Conservation (phyloP, 2,113 vertebrate genomes). For the Eupsittula cactorum region DNA sequence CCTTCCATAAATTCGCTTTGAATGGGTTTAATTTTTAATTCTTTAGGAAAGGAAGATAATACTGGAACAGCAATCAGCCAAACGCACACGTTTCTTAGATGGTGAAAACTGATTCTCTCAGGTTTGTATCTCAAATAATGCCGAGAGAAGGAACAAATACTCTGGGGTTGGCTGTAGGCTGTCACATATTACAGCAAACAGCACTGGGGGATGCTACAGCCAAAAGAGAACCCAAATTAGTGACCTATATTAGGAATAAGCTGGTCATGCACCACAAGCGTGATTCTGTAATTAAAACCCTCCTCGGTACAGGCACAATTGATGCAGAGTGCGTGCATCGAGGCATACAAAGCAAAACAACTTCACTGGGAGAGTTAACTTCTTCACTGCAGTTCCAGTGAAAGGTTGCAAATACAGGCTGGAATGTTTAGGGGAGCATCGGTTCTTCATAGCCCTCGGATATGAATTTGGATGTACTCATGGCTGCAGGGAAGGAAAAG, state of each 20-base stretch:
- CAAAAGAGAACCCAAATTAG: constrained; percentile 17
- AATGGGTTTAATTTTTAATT: not conserved
- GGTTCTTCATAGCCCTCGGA: not conserved
- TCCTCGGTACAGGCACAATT: not conserved
- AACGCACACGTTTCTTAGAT: not conserved
- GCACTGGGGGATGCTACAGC: not conserved
- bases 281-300: constrained; percentile 6
- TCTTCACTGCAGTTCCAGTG: not conserved
- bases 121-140: not conserved
- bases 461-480: accelerated
- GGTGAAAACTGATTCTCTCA: not conserved
- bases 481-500: not conserved
- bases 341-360: not conserved
- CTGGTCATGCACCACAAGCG: not conserved
- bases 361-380: not conserved
- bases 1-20: not conserved
- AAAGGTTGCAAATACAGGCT: accelerated
- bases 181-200: not conserved
- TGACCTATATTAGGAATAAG: constrained; percentile 19
- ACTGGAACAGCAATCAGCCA: not conserved
- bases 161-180: not conserved
- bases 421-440: not conserved
- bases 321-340: not conserved
- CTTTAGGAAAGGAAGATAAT: not conserved
- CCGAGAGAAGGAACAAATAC: not conserved